Evolutionary conservation across 2,113 vertebrate species (phyloP).

Genomic region (Dipodomys ordii): DNA sequence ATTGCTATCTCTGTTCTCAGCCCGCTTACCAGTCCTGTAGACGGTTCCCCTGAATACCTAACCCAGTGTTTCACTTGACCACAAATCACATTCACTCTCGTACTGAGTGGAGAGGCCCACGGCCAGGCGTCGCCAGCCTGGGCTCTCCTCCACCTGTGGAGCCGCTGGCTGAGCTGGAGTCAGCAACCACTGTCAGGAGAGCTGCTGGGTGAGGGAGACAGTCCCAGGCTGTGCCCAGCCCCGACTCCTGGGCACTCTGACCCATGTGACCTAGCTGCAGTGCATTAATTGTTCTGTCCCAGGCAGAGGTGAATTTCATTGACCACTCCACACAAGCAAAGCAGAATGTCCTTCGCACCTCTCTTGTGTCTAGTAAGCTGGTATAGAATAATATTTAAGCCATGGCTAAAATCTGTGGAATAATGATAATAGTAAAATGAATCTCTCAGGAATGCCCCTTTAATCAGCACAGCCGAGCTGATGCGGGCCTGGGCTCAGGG

Average conservation of each 20-base stretch:
- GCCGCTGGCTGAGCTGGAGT: neutral
- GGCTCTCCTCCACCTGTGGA: rapidly evolving
- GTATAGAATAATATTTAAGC: neutral
- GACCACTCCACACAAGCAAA: neutral
- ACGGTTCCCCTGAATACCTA: neutral
- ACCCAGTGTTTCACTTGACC: neutral
- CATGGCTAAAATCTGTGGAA: neutral
- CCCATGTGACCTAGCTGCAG: neutral
- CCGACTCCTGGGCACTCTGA: neutral
- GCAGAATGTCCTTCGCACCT: neutral
- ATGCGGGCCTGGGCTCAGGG: neutral
- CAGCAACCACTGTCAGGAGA: too few species aligned
- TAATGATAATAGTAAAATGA: neutral
- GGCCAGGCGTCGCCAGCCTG: neutral
- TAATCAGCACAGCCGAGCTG: neutral
- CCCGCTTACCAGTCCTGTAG: slow-evolving; percentile 49
- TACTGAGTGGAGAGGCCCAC: neutral
- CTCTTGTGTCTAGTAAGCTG: neutral
- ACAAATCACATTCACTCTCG: neutral
- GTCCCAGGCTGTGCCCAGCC: neutral
- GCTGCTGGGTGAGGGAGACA: neutral
- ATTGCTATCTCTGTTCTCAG: neutral
- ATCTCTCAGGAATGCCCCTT: neutral
- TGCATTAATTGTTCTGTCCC: too few species aligned
- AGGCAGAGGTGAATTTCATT: neutral